Evolutionary conservation across 1,140 invertebrate genomes (phyloP), one percentile per base, ranked within the genome.

Genomic region (Trypoxylus dichotomus): DNA sequence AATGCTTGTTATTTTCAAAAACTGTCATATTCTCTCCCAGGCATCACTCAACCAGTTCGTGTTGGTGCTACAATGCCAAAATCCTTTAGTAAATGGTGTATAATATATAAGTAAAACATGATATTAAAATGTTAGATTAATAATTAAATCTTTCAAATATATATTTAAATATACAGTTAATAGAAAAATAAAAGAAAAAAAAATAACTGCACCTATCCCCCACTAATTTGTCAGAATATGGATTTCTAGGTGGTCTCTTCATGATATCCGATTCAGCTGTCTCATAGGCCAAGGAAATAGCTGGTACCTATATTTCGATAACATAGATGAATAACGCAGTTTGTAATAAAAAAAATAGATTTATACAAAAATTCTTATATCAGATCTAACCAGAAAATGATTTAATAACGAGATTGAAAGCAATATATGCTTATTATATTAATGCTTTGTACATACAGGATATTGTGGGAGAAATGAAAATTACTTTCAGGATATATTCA

Each of bases 241-340:
- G 95, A 88, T 99, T 96, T 93, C 98, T 93, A 87, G 98, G 98
- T 88, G 94, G 94, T 89, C 98, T 93, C 93, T 99, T 99, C 98
- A 99, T 99, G 90, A 99, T 99, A 93, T 99, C 98, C 88, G 95
- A 96, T 91, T 99, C 98, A 84, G 98, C 96, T 90, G 97, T 93
- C 93, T 99, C 98, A 91, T 99, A 99, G 88, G 98, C 98, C 90
- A 99, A 92, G 85, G 98, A 99, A 91, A 99, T 99, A 89, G 98
- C 98, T 86, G 98, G 98, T 87, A 99, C 94, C 96, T 97, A 81
- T 25, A 80, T 78, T 72, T 77, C 68, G 27, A 27, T 41, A 68
- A 27, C 7, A 27, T 15, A 10, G 11, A 68, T 68, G 24, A 11
- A 68, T 68, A 68, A 29, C 27, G 2, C 13, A 13, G 15, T 68